Percentiles rank a stretch among this genome's conserved stretches.
phyloP scores from a whole-genome alignment of 1,140 invertebrate species.

The Camponotus floridanus region DNA sequence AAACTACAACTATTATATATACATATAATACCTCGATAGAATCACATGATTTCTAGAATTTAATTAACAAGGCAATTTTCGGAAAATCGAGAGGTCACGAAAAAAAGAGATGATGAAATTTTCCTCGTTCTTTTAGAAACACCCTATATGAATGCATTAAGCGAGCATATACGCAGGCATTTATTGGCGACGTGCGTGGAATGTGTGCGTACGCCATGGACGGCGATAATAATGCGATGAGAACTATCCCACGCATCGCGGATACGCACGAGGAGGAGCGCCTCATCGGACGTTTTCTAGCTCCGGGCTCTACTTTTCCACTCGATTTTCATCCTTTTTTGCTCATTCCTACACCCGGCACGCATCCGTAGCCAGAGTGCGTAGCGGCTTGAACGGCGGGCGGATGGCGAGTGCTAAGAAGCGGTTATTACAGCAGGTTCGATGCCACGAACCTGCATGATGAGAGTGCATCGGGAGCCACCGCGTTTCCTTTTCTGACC shows the following conservation, averaged over 20 bases:
- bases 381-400: slow-evolving; percentile 26
- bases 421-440: slow-evolving; percentile 70
- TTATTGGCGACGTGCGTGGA: slow-evolving; percentile 59
- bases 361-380: slow-evolving; percentile 10
- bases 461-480: slow-evolving; percentile 44
- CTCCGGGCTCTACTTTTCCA: slow-evolving; percentile 62
- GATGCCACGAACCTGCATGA: slow-evolving; percentile 56
- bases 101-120: not conserved
- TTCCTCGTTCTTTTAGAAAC: slow-evolving; percentile 16
- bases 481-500: slow-evolving; percentile 62
- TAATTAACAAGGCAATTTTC: not conserved
- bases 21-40: not conserved
- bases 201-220: slow-evolving; percentile 69
- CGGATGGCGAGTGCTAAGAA: slow-evolving; percentile 34
- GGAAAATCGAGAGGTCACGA: not conserved
- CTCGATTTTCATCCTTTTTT: slow-evolving; percentile 59
- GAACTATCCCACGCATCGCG: slow-evolving; percentile 84
- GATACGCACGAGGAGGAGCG: slow-evolving; percentile 64
- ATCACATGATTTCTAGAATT: not conserved
- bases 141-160: slow-evolving; percentile 25
- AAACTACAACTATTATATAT: not conserved
- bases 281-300: slow-evolving; percentile 65
- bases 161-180: slow-evolving; percentile 52
- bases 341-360: not conserved
- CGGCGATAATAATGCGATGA: slow-evolving; percentile 82